These are phyloP conservation scores for Colossoma macropomum DNA, from an alignment of 2,113 vertebrate species.

Conservation along the genomic window DNA sequence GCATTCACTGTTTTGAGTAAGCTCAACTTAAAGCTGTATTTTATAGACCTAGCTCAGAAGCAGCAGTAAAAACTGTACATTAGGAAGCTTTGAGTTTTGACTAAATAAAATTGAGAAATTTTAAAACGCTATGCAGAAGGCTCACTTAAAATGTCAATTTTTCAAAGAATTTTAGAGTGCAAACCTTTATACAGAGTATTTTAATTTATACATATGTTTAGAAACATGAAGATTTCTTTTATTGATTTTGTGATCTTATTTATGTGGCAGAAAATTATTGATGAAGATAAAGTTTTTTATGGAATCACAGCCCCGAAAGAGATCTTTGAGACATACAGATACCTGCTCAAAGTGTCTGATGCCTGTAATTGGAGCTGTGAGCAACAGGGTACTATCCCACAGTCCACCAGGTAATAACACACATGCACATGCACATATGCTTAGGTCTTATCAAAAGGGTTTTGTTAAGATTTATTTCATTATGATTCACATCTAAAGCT, in stretches of 20 bases:
- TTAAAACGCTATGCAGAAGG: too few relatives aligned
- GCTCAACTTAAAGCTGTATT: too few relatives aligned
- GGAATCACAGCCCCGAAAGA: constrained; percentile 79
- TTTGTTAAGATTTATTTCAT: not conserved
- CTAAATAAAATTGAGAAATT: too few relatives aligned
- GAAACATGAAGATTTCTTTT: not conserved
- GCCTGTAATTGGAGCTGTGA: constrained; percentile 73
- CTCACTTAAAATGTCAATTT: too few relatives aligned
- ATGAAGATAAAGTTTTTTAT: constrained; percentile 80
- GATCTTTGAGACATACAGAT: constrained; percentile 80
- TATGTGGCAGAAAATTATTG: constrained; percentile 74
- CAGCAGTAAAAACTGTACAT: too few relatives aligned
- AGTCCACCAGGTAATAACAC: constrained; percentile 80
- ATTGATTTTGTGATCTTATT: not conserved
- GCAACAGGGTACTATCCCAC: constrained; percentile 28
- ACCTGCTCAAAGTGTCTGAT: constrained; percentile 78
- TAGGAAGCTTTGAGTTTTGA: too few relatives aligned
- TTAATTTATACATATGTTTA: too few relatives aligned
- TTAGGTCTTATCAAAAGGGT: not conserved
- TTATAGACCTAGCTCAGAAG: too few relatives aligned
- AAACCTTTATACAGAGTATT: not conserved
- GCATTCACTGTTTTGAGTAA: too few relatives aligned
- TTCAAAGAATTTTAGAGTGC: not conserved
- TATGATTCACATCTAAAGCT: constrained; percentile 4
- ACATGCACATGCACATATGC: not conserved